These are phyloP conservation scores for Synodontis membranacea DNA, from an alignment of 2,113 vertebrate genomes.

Conservation along the genomic window DNA sequence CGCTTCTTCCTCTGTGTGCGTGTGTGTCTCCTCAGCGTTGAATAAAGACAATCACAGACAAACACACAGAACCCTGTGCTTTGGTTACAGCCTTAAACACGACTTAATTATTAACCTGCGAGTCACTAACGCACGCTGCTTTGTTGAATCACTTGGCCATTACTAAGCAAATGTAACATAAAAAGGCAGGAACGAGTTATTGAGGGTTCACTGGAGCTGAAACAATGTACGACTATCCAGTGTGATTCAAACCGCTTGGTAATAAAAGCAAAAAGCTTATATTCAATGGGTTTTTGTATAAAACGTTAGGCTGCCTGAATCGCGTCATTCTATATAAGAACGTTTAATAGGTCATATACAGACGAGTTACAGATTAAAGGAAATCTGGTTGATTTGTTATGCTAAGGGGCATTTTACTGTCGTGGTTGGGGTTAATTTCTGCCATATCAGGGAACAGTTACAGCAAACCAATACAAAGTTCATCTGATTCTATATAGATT, in stretches of 20 bases:
- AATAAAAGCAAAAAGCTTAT: neutral
- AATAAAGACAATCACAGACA: neutral
- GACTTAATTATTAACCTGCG: constrained; percentile 29
- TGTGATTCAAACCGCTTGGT: neutral
- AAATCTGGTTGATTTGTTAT: neutral
- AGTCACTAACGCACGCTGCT: neutral
- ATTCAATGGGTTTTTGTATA: neutral
- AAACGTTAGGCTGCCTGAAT: neutral
- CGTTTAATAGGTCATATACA: neutral
- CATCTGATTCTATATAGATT: neutral
- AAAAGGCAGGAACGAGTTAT: neutral
- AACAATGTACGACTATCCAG: neutral
- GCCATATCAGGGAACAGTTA: neutral
- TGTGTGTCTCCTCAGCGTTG: neutral
- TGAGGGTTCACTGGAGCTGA: neutral
- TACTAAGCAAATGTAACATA: neutral
- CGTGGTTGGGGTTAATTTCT: neutral
- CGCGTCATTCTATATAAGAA: neutral
- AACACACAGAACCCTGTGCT: neutral
- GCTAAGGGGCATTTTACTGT: neutral
- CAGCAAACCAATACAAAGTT: neutral
- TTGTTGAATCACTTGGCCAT: neutral
- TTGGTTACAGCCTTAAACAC: neutral
- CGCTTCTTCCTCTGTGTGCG: neutral
- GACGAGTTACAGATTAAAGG: neutral